Conservation (phyloP, 2,797 vertebrate genomes). For the Odontamblyopus rebecca region DNA sequence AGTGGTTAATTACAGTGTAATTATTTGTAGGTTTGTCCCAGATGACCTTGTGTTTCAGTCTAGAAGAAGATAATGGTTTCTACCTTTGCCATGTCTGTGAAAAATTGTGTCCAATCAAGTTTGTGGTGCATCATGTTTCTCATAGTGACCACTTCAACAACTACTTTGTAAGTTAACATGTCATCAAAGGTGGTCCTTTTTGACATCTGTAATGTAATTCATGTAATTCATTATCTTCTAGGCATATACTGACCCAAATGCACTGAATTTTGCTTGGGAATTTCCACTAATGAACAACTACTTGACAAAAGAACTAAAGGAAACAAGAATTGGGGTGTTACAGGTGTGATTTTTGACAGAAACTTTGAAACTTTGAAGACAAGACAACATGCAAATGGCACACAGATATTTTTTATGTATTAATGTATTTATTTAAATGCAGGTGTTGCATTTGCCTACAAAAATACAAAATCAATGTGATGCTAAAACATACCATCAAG, state of each 20-base stretch:
- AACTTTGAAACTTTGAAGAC: neutral
- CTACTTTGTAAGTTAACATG: conserved; percentile 54
- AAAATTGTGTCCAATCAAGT: neutral
- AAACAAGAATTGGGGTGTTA: neutral
- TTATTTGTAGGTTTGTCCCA: conserved; percentile 54
- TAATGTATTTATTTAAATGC: neutral
- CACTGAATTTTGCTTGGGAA: conserved; percentile 53
- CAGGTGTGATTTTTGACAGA: conserved; percentile 39
- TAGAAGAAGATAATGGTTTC: accelerated
- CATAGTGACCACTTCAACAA: conserved; percentile 44
- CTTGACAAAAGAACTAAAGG: neutral
- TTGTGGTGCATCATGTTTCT: conserved; percentile 24
- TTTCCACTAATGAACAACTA: neutral
- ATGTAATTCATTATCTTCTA: conserved; percentile 23
- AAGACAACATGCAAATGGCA: neutral
- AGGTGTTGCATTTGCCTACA: conserved; percentile 60
- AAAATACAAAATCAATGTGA: neutral
- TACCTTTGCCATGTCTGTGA: conserved; percentile 71
- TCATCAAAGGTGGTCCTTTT: too few relatives aligned
- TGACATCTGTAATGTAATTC: neutral
- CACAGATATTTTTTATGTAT: neutral
- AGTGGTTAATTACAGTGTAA: neutral
- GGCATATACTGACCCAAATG: conserved; percentile 54
- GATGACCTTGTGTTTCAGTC: conserved; percentile 54
- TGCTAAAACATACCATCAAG: conserved; percentile 29